A percentile compares a stretch with the other conserved stretches of the same genome.
These are phyloP conservation scores for Incurvaria masculella DNA, from an alignment of 2,888 invertebrate species.

Conservation along the genomic window DNA sequence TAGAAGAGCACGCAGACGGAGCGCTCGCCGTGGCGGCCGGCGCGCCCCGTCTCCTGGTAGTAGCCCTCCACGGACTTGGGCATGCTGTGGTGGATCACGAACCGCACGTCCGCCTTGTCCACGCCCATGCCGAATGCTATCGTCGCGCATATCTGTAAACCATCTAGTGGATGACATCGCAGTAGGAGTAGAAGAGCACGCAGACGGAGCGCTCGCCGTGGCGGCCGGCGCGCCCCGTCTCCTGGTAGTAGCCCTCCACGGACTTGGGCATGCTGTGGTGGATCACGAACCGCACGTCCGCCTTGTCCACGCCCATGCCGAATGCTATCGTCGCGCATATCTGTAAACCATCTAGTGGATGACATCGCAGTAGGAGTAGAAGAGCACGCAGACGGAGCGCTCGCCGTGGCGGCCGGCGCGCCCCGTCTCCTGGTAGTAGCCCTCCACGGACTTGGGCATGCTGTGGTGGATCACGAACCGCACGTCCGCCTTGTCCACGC, in stretches of 20 bases:
- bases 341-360: constrained; percentile 51
- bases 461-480: constrained; percentile 93
- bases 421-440: constrained; percentile 97
- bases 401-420: constrained; percentile 94
- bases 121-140: constrained; percentile 99
- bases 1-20: constrained; percentile 89
- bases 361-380: constrained; percentile 84
- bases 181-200: constrained; percentile 83
- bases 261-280: constrained; percentile 94
- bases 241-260: constrained; percentile 96
- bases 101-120: constrained; percentile 96
- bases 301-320: constrained; percentile 99
- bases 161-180: constrained; percentile 67
- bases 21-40: constrained; percentile 87
- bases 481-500: constrained; percentile 97
- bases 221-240: constrained; percentile 94
- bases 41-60: constrained; percentile 97
- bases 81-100: constrained; percentile 88
- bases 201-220: constrained; percentile 87
- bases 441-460: constrained; percentile 92
- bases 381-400: constrained; percentile 79
- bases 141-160: constrained; percentile 80
- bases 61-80: constrained; percentile 96
- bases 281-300: constrained; percentile 92
- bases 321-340: constrained; percentile 98